Evolutionary conservation across 53 echinoderm and acorn worm genomes (phyloP), one percentile per base, ranked within the genome.

Genomic region (Stichopus horrens): DNA sequence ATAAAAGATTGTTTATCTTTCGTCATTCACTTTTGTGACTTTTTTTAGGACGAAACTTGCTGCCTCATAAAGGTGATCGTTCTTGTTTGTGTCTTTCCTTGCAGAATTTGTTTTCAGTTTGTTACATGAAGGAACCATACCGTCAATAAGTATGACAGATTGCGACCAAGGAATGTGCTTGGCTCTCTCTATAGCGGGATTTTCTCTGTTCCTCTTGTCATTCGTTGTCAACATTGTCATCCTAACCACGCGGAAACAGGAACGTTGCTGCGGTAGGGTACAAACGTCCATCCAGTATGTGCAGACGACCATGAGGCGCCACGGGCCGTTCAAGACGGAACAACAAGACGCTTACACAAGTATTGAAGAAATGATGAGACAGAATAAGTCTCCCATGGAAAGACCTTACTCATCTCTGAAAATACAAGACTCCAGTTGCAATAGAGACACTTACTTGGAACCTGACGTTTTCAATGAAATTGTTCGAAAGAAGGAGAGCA

Each of bases 321-420:
- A 16, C 5, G 7, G 58, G 11, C 81, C 21, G 21, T 56, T 56
- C 57, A 81, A 81, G 53, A 22, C 21, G 7, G 19, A 56, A 7
- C 56, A 81, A 6, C 56, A 51, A 52, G 81, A 81, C 8, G 58
- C 19, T 52, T 81, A 81, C 57, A 81, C 58, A 11, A 58, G 58
- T 5, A 81, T 81, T 22, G 81, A 81, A 81, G 58, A 81, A 21
- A 81, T 58, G 9, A 57, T 81, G 58, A 54, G 22, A 58, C 6
- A 56, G 16, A 81, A 81, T 57, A n/a, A 20, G 7, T 81, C 23
- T 7, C 56, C n/a, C 55, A 57, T 20, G 21, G 81, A 81, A 20
- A 81, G 81, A 7, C 81, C 81, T 13, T 81, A 81, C 18, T 81
- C 81, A 6, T 81, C 81, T 71, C 19, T 71, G 19, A 71, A 71